phyloP scores from a whole-genome alignment of 1,140 invertebrate genomes.

The Cyrtorhinus lividipennis region DNA sequence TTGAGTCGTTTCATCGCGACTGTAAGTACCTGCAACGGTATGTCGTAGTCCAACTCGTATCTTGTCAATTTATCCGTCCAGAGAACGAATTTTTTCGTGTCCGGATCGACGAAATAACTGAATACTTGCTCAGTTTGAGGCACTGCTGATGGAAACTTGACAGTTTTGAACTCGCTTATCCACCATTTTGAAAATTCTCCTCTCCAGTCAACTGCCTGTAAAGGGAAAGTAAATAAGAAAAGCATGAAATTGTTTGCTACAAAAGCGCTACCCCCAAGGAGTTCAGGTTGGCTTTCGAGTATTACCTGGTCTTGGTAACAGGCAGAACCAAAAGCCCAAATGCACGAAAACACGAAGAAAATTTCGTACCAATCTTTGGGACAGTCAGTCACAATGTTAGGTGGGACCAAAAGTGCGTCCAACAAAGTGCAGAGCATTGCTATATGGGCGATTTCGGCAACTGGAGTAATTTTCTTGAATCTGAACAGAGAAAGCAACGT shows the following conservation, averaged over 20 bases:
- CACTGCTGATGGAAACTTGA: constrained; percentile 83
- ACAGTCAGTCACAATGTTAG: constrained; percentile 67
- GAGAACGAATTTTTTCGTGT: constrained; percentile 68
- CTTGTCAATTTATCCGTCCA: constrained; percentile 65
- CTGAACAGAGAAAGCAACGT: too few species aligned
- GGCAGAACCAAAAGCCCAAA: constrained; percentile 89
- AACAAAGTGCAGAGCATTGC: constrained; percentile 81
- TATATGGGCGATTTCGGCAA: constrained; percentile 80
- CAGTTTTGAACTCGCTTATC: constrained; percentile 72
- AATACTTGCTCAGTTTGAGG: constrained; percentile 70
- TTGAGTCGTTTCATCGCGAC: background rate
- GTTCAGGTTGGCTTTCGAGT: background rate
- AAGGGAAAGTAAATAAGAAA: background rate
- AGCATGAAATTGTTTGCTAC: too few species aligned
- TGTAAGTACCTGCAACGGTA: constrained; percentile 58
- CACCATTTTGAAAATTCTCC: constrained; percentile 91
- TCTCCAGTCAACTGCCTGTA: constrained; percentile 63
- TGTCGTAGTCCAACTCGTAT: constrained; percentile 71
- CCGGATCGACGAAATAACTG: constrained; percentile 74
- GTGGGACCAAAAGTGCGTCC: constrained; percentile 67
- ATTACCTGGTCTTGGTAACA: constrained; percentile 72
- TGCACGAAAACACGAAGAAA: constrained; percentile 79
- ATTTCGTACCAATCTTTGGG: constrained; percentile 84
- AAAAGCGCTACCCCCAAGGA: background rate
- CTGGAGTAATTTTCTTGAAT: constrained; percentile 83